Evolutionary conservation across 2,888 invertebrate genomes (phyloP).

Genomic region (Ecliptopera silaceata): DNA sequence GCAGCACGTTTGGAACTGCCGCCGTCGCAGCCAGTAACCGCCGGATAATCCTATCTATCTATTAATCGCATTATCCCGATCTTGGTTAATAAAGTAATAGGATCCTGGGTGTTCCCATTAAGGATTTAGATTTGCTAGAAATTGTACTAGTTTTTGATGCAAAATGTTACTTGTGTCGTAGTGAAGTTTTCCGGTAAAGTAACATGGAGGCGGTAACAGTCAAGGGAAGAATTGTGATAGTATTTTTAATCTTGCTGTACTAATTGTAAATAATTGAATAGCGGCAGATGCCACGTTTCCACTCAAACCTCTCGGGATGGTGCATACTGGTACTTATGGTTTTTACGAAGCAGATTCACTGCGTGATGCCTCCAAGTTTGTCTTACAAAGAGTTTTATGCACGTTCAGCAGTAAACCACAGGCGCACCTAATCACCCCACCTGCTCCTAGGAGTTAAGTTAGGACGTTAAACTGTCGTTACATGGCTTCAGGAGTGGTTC

Average conservation of each 20-base stretch:
- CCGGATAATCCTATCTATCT: conserved; percentile 14
- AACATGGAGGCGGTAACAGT: too few species aligned
- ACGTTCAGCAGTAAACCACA: background rate
- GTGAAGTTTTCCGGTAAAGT: too few species aligned
- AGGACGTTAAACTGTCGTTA: conserved; percentile 26
- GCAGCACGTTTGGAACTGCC: background rate
- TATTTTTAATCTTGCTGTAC: too few species aligned
- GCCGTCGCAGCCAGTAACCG: background rate
- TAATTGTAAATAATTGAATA: too few species aligned
- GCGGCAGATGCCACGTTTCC: too few species aligned
- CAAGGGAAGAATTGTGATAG: too few species aligned
- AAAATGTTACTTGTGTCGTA: background rate
- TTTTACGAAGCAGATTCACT: too few species aligned
- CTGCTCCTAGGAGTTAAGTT: conserved; percentile 9
- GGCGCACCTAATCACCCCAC: conserved; percentile 6
- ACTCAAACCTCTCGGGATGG: too few species aligned
- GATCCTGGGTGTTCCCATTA: background rate
- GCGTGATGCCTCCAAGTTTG: background rate
- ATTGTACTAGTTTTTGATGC: background rate
- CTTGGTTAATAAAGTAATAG: conserved; percentile 14
- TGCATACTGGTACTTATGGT: too few species aligned
- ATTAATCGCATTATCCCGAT: conserved; percentile 12
- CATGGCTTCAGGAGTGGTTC: background rate
- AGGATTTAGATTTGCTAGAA: background rate
- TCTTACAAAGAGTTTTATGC: conserved; percentile 1